Evolutionary conservation across 2,888 invertebrate genomes (phyloP).

Genomic region (Drosophila testacea): DNA sequence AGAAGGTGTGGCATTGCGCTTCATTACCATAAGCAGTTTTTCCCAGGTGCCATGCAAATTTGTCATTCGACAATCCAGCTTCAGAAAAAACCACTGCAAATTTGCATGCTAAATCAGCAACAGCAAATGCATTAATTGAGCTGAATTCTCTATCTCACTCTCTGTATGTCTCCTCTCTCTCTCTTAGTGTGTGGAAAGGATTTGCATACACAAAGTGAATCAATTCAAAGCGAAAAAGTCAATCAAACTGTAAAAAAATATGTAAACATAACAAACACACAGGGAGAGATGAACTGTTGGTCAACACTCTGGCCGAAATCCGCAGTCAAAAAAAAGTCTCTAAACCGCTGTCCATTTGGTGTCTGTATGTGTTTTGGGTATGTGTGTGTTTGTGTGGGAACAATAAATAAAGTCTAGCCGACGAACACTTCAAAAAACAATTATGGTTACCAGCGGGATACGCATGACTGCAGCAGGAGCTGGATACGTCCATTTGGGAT

Average conservation of each 20-base stretch:
- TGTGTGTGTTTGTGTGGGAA: constrained; percentile 37
- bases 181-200: constrained; percentile 26
- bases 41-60: constrained; percentile 38
- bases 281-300: constrained; percentile 22
- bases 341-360: constrained; percentile 39
- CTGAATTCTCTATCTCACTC: background rate
- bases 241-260: constrained; percentile 67
- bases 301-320: constrained; percentile 27
- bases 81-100: constrained; percentile 12
- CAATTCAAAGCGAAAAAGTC: constrained; percentile 77
- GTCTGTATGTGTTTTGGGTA: constrained; percentile 23
- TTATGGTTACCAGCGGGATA: constrained; percentile 65
- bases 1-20: background rate
- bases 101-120: constrained; percentile 31
- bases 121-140: constrained; percentile 48
- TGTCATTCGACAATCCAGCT: constrained; percentile 12
- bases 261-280: constrained; percentile 35
- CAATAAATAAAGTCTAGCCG: constrained; percentile 79
- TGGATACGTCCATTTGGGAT: constrained; percentile 9
- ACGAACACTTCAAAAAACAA: constrained; percentile 71
- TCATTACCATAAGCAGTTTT: constrained; percentile 55
- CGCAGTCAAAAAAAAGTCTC: constrained; percentile 22
- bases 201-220: constrained; percentile 63
- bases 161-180: constrained; percentile 3
- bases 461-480: constrained; percentile 46